Evolutionary conservation across 92 coral and sea anemone genomes (phyloP).

Genomic region (Actinernus sp.): DNA sequence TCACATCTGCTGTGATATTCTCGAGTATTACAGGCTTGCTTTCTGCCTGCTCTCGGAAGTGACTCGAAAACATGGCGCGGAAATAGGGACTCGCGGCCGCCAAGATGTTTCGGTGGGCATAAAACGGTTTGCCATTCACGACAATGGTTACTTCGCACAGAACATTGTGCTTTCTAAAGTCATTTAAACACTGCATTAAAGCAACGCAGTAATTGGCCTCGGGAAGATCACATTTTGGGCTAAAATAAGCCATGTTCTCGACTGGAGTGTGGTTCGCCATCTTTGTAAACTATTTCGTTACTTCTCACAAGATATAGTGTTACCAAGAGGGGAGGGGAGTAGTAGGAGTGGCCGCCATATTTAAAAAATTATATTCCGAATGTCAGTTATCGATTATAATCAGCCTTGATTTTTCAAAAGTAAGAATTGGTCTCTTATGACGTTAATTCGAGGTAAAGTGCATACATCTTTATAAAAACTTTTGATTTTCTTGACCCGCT

Average conservation of each 20-base stretch:
- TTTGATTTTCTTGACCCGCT: too few relatives aligned
- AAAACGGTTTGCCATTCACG: slow-evolving; percentile 83
- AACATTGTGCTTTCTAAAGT: slow-evolving; percentile 93
- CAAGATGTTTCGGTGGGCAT: slow-evolving; percentile 88
- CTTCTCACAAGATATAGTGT: too few relatives aligned
- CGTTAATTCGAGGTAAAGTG: too few relatives aligned
- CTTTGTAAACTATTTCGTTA: too few relatives aligned
- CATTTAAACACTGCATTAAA: slow-evolving; percentile 87
- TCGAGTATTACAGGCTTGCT: slow-evolving; percentile 94
- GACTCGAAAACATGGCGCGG: slow-evolving; percentile 96
- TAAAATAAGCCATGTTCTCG: slow-evolving; percentile 22
- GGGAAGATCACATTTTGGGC: slow-evolving; percentile 40
- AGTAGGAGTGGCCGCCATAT: too few relatives aligned
- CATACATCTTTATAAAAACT: too few relatives aligned
- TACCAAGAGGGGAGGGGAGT: too few relatives aligned
- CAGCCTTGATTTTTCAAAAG: too few relatives aligned
- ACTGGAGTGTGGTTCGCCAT: slow-evolving; percentile 34
- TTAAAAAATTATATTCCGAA: too few relatives aligned
- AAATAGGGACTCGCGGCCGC: slow-evolving; percentile 99
- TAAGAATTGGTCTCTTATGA: too few relatives aligned
- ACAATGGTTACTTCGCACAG: slow-evolving; percentile 92
- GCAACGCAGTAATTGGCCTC: slow-evolving; percentile 85
- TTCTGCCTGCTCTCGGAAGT: slow-evolving; percentile 91
- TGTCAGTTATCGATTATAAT: too few relatives aligned
- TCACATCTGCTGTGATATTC: slow-evolving; percentile 86